Evolutionary conservation across 2,888 invertebrate genomes (phyloP), one percentile per base, ranked within the genome.

Genomic region (Cryptosula pallasiana): DNA sequence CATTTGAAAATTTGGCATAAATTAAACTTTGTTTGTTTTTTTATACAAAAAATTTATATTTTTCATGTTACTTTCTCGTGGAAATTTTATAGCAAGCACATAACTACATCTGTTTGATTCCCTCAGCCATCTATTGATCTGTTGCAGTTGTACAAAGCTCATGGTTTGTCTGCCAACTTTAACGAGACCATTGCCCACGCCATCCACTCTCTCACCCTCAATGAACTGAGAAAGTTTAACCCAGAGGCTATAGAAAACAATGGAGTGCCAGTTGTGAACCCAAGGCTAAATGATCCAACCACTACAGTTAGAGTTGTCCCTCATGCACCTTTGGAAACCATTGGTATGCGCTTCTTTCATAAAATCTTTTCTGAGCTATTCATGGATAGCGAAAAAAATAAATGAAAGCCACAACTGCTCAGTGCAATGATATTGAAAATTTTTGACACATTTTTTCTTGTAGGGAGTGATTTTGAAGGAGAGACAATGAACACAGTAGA

Each of bases 151-250:
- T 70, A 25, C 45, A 32, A 34, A 5, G 27, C 5, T 13, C 13
- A 70, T 1, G 75, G 75, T 1, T 45, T 80, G 13, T 75, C 78
- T 1, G 1, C 71, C 1, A 76, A 75, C 16, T 79, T 76, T 72
- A 80, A 79, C 55, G 79, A 79, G 72, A 78, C 78, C 2, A 76
- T 80, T 9, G 79, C 77, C 0, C 79, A 80, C 58, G 78, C 79
- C 5, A 75, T 80, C n/a, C 79, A 80, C 73, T 78, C 78, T 2
- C 76, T 79, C 77, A 78, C 79, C 0, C 77, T 79, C 3, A 75
- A 77, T 35, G 79, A 77, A 2, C 74, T 80, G 71, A 74, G 72
- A 71, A 71, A 79, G 63, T 80, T 80, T 74, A 75, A 76, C 70
- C 73, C 74, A 0, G 69, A 72, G 36, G 79, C 79, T 0, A 73